Evolutionary conservation across 2,113 vertebrate genomes (phyloP).

Genomic region (Crocuta crocuta): DNA sequence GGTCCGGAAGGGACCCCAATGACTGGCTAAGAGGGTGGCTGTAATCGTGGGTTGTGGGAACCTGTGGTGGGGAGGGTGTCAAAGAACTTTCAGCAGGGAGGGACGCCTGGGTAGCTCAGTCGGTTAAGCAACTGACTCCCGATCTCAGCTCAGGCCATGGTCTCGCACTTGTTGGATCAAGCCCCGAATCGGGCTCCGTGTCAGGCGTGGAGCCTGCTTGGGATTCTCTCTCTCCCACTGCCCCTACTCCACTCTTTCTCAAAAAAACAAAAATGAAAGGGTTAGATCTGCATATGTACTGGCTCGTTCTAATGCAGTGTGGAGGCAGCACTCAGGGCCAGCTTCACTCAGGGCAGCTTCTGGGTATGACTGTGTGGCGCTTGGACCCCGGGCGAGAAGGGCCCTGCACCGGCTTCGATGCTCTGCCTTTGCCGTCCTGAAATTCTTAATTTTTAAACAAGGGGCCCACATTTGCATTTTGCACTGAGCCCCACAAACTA

Average conservation of each 20-base stretch:
- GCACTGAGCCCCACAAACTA: background rate
- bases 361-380: accelerated
- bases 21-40: background rate
- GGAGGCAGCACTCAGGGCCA: background rate
- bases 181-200: too few species aligned
- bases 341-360: too few species aligned
- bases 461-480: background rate
- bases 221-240: too few species aligned
- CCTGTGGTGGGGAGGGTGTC: background rate
- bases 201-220: too few species aligned
- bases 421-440: background rate
- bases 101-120: too few species aligned
- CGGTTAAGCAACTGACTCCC: too few species aligned
- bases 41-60: background rate
- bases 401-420: accelerated
- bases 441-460: background rate
- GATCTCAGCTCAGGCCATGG: too few species aligned
- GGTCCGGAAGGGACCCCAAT: background rate
- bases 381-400: background rate
- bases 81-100: background rate
- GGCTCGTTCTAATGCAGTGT: accelerated
- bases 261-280: too few species aligned
- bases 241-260: too few species aligned
- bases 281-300: too few species aligned
- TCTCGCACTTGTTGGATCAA: too few species aligned